Conservation (phyloP, 2,888 invertebrate genomes). For the Trissolcus japonicus region DNA sequence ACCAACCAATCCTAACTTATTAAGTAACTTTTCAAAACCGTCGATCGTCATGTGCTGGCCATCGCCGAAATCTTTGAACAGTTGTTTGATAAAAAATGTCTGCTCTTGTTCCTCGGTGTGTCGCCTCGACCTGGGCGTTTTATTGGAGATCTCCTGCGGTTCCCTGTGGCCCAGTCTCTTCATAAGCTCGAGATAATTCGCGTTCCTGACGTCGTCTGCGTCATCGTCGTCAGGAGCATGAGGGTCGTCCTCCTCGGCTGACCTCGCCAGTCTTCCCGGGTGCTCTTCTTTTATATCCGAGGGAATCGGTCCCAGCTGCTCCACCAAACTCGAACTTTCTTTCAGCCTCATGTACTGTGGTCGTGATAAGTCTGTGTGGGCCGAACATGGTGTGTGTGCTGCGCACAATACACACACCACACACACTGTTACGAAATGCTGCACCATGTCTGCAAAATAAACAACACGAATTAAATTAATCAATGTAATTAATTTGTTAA, state of each 20-base stretch:
- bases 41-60: constrained; percentile 81
- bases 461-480: constrained; percentile 1
- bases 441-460: constrained; percentile 74
- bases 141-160: constrained; percentile 14
- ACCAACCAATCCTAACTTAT: constrained; percentile 79
- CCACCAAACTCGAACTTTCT: constrained; percentile 35
- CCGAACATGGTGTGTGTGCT: constrained; percentile 85
- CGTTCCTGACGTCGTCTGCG: neutral
- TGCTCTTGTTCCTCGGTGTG: neutral
- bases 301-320: constrained; percentile 48
- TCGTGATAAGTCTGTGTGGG: constrained; percentile 79
- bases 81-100: constrained; percentile 80
- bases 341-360: constrained; percentile 22
- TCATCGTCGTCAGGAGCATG: neutral
- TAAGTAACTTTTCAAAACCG: constrained; percentile 84
- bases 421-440: constrained; percentile 87
- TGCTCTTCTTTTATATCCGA: constrained; percentile 61
- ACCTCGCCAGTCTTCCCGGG: constrained; percentile 8
- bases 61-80: constrained; percentile 83
- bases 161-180: constrained; percentile 63
- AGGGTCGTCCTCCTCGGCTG: neutral
- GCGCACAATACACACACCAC: constrained; percentile 89
- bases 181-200: constrained; percentile 59
- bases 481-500: neutral
- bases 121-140: neutral